A percentile compares a stretch with the other conserved stretches of the same genome.
phyloP scores from a whole-genome alignment of 2,113 vertebrate genomes.

The Alligator mississippiensis region DNA sequence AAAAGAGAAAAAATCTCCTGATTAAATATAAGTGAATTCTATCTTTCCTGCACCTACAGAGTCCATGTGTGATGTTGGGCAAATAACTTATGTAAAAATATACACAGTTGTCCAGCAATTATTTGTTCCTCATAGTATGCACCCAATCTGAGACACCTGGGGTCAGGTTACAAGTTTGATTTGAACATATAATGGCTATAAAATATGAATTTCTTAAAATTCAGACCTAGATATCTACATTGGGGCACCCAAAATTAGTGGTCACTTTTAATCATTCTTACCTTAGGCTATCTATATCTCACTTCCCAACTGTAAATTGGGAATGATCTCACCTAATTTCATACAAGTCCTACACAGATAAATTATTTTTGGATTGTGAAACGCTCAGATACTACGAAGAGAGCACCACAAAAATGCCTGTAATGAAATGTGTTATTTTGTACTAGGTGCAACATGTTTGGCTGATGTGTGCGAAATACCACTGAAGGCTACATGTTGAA shows the following conservation, averaged over 20 bases:
- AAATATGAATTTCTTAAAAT: background rate
- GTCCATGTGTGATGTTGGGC: too few relatives aligned
- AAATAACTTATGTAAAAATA: too few relatives aligned
- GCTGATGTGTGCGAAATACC: rapidly evolving
- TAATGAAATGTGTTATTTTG: background rate
- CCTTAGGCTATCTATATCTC: conserved; percentile 25
- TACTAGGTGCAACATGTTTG: background rate
- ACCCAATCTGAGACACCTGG: too few relatives aligned
- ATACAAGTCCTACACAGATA: background rate
- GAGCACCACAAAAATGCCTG: rapidly evolving
- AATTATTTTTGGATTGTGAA: background rate
- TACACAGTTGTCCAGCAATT: too few relatives aligned
- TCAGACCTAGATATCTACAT: background rate
- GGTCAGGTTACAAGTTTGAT: background rate
- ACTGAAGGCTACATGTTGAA: background rate
- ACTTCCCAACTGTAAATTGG: conserved; percentile 42
- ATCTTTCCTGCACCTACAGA: too few relatives aligned
- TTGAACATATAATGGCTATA: background rate
- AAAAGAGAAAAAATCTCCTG: too few relatives aligned
- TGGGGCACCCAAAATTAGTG: background rate
- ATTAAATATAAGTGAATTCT: too few relatives aligned
- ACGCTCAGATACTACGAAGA: background rate
- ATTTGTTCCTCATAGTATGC: too few relatives aligned
- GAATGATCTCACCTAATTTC: background rate
- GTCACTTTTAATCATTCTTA: background rate